Conservation (phyloP, 2,888 invertebrate species). For the Trisateles emortualis region DNA sequence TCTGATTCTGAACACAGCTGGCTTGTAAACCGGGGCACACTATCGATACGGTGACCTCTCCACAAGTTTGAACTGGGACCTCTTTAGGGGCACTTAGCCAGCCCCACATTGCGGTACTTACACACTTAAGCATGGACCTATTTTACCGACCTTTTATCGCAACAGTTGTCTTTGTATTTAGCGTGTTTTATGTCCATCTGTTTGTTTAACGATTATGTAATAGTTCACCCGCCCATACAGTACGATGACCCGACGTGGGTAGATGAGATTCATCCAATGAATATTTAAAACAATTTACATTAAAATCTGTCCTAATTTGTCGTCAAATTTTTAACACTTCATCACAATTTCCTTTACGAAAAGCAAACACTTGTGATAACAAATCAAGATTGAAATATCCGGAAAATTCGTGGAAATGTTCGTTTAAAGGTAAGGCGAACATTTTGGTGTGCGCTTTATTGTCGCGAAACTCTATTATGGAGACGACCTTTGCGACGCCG, state of each 20-base stretch:
- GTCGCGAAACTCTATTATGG: constrained; percentile 51
- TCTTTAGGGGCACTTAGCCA: constrained; percentile 39
- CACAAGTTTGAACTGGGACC: constrained; percentile 27
- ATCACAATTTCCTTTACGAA: background rate
- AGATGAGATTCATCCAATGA: constrained; percentile 12
- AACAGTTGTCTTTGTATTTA: constrained; percentile 27
- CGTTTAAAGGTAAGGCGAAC: constrained; percentile 25
- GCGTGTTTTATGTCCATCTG: constrained; percentile 22
- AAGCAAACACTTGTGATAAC: constrained; percentile 8
- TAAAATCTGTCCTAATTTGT: background rate
- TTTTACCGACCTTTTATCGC: constrained; percentile 23
- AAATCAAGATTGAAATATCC: constrained; percentile 25
- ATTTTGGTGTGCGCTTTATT: constrained; percentile 44
- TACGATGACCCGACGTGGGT: constrained; percentile 39
- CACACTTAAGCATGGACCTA: constrained; percentile 19
- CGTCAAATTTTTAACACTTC: no score
- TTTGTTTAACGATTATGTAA: constrained; percentile 38
- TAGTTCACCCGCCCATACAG: constrained; percentile 35
- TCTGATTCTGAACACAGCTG: constrained; percentile 32
- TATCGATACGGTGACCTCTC: constrained; percentile 15
- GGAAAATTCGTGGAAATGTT: constrained; percentile 25
- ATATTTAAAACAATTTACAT: constrained; percentile 14
- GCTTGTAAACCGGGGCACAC: constrained; percentile 9
- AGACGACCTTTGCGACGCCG: constrained; percentile 49
- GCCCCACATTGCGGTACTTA: constrained; percentile 33